Evolutionary conservation across 2,888 invertebrate species (phyloP), one percentile per base, ranked within the genome.

Genomic region (Mythimna loreyi): DNA sequence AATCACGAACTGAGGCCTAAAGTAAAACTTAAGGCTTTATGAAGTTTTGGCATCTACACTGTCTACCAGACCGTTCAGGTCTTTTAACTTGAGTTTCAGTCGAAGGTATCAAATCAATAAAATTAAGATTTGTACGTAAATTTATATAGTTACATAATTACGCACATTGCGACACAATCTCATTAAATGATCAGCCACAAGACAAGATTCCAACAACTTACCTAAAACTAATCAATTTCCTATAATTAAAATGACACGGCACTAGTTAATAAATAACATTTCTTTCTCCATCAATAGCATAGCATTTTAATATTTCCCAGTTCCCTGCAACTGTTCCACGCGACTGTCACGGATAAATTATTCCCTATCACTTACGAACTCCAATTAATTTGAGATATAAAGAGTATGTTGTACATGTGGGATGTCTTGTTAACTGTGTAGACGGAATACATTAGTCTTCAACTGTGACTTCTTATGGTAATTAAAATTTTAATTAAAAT

Each of bases 391-490:
- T 55, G n/a, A 60, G 60, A 59, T 78, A 74, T 66, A 74, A 70
- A 80, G 63, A 63, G 70, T 80, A 67, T 78, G 80, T 74, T 59
- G 25, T 71, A 64, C 82, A 82, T 80, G 75, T 78, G 75, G 75
- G 68, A 52, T 52, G 68, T 40, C 67, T 65, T 65, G 64, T 67
- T 63, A 68, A 23, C 47, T 30, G 40, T 57, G 30, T 30, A 53
- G n/a, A 40, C 19, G 63, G 62, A 53, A 63, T 59, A 64, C 60
- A 64, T 75, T 78, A 33, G 65, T 66, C 75, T 56, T 28, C 11
- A 30, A 56, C 28, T 43, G 25, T 75, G 65, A 74, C 59, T 52
- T 78, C 65, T 58, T 43, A 49, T 5, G 45, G 56, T 71, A 70
- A 78, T 78, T 78, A 62, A 49, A 66, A 57, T 61, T 66, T 71